phyloP scores from a whole-genome alignment of 2,797 vertebrate species.

The Notolepis coatsorum region DNA sequence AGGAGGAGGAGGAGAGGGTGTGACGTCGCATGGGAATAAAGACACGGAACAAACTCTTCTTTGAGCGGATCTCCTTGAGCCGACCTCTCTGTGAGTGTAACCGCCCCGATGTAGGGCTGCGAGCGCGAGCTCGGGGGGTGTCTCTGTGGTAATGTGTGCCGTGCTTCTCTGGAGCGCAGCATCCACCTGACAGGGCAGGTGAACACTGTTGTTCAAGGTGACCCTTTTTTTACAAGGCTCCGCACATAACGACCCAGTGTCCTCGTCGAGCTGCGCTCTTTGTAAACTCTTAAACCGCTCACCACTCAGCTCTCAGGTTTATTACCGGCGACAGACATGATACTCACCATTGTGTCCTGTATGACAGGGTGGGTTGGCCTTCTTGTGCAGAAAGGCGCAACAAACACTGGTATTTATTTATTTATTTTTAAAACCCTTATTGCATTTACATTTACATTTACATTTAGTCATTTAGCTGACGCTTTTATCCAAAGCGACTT shows the following conservation, averaged over 20 bases:
- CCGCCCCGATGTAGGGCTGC: constrained; percentile 28
- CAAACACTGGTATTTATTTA: too few relatives aligned
- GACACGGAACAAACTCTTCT: constrained; percentile 18
- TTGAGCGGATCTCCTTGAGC: constrained; percentile 69
- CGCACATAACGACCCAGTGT: constrained; percentile 62
- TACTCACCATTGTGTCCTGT: too few relatives aligned
- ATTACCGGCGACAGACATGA: too few relatives aligned
- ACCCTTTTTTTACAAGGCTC: constrained; percentile 59
- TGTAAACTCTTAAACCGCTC: too few relatives aligned
- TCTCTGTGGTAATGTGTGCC: constrained; percentile 62
- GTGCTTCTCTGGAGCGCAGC: constrained; percentile 69
- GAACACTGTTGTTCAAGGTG: constrained; percentile 75
- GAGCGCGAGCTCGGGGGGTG: constrained; percentile 35
- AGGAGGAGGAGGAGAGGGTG: constrained; percentile 20
- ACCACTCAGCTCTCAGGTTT: too few relatives aligned
- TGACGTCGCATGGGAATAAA: constrained; percentile 29
- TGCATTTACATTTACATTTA: too few relatives aligned
- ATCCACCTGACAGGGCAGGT: constrained; percentile 72
- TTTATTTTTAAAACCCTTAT: too few relatives aligned
- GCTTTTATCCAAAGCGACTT: too few relatives aligned
- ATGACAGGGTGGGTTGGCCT: too few relatives aligned
- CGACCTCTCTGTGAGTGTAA: constrained; percentile 45
- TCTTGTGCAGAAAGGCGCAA: too few relatives aligned
- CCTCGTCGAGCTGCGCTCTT: constrained; percentile 69
- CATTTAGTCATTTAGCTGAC: too few relatives aligned